Evolutionary conservation across 1,140 invertebrate genomes (phyloP), one percentile per base, ranked within the genome.

Genomic region (Oppia nitens): DNA sequence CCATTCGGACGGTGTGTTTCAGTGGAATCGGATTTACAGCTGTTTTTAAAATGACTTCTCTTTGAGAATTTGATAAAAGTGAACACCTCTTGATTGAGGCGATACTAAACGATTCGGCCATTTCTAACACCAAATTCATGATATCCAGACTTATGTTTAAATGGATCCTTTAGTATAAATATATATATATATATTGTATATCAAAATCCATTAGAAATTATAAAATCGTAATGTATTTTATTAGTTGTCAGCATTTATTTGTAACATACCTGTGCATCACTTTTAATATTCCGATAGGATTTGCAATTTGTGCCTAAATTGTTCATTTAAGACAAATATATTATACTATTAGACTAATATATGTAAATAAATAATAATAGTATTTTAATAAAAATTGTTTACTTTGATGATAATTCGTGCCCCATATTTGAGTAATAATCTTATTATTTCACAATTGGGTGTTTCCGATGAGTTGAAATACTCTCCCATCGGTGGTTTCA

Each of bases 381-480:
- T 25, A 27, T 21, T 24, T 60, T 47, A 21, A 60, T 28, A 12
- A 17, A 24, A 12, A 56, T 3, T n/a, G 27, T 29, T 17, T 60
- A 63, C 48, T 28, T 62, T 64, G 21, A 66, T 26, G 3, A 66
- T 59, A 11, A 72, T 67, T 45, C 60, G 79, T 0, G 87, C 85
- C 0, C 87, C 87, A 67, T 88, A 82, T 66, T 79, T 77, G 0
- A 92, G 72, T 28, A 92, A 70, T n/a, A 87, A 62, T 1, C 77
- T 72, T 0, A 91, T 78, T 2, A 90, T 76, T 11, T 80, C 75
- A 1, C 77, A 71, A 25, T 78, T 78, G 0, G 83, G 83, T 12
- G 80, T 77, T 29, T 79, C 75, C 63, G 84, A 85, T 52, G 82
- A 83, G 2, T 83, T 80, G 47, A 92, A 74, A 68, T 91, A 90